Evolutionary conservation across 2,113 vertebrate species (phyloP), one percentile per base, ranked within the genome.

Genomic region (Vidua macroura): DNA sequence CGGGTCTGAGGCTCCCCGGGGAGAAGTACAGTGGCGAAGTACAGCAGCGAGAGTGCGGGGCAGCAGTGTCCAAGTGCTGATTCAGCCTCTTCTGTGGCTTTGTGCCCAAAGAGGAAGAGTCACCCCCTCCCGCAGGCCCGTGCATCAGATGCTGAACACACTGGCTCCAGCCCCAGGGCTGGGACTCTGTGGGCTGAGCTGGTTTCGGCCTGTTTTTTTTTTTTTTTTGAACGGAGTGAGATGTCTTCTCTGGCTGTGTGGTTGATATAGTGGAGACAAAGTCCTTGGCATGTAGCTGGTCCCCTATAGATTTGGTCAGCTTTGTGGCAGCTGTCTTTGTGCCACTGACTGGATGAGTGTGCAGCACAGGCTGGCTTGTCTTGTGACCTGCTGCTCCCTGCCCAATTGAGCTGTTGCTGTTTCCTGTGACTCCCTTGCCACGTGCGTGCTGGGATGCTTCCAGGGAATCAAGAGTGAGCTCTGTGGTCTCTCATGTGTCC

Each of bases 331-430:
- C 64, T 0, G 1, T 66, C 53, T 52, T 58, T 72, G 17, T 3
- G 2, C n/a, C 46, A 1, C 41, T 84, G 52, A 13, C 41, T 10
- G 22, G 28, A 20, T 51, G 30, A 43, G 48, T 18, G 31, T 28
- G 11, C 39, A 51, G 63, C 53, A 55, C 9, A 21, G 41, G 44
- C 39, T 6, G 13, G 30, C 27, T 88, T 13, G 62, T 86, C 95
- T 94, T 88, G 94, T 97, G 96, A 96, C 85, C 60, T 52, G 73
- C 41, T n/a, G 35, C 2, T 10, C 55, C 37, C 59, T 74, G 82
- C 44, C 49, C 41, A 35, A 46, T 78, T 25, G 62, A 81, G 76
- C 55, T 86, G 35, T 44, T 73, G 69, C 68, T 80, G 70, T 53
- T 92, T 92, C 80, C 73, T 15, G 6, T 92, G 49, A 43, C 30